Evolutionary conservation across 2,113 vertebrate genomes (phyloP).

Genomic region (Podilymbus podiceps): DNA sequence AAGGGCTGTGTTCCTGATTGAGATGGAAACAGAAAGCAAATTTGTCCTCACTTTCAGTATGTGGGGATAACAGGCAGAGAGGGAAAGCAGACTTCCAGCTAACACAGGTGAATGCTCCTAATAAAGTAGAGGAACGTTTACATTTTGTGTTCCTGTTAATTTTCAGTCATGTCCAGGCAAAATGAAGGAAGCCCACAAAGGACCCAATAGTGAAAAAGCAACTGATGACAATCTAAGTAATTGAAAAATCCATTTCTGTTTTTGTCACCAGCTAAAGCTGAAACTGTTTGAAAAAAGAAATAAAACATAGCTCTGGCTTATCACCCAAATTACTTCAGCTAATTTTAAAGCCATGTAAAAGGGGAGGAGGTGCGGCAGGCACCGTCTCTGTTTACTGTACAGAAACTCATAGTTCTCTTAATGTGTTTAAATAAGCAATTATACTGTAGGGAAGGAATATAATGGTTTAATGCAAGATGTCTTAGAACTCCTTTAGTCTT

Average conservation of each 20-base stretch:
- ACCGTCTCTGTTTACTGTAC: not conserved
- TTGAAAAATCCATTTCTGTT: conserved; percentile 1
- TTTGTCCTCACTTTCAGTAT: not conserved
- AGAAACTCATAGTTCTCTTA: conserved; percentile 14
- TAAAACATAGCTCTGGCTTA: conserved; percentile 25
- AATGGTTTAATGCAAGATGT: conserved; percentile 12
- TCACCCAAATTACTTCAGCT: conserved; percentile 29
- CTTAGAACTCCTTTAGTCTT: not conserved
- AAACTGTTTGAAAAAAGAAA: conserved; percentile 26
- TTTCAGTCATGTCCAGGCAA: not conserved
- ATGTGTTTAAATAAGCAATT: conserved; percentile 49
- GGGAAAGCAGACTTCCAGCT: not conserved
- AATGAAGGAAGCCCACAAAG: not conserved
- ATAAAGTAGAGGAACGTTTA: not conserved
- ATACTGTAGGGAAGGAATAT: not conserved
- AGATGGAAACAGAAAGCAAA: not conserved
- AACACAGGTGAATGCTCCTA: not conserved
- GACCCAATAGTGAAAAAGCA: not conserved
- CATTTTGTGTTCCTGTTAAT: not conserved
- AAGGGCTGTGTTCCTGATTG: not conserved
- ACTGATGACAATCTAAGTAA: conserved; percentile 31
- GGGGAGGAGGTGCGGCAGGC: fast-evolving
- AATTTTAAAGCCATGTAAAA: conserved; percentile 13
- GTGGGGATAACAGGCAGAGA: not conserved
- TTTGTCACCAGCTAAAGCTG: not conserved